Base-by-base conservation (phyloP, 2,888 invertebrate species). In the Caenorhabditis virilis region DNA sequence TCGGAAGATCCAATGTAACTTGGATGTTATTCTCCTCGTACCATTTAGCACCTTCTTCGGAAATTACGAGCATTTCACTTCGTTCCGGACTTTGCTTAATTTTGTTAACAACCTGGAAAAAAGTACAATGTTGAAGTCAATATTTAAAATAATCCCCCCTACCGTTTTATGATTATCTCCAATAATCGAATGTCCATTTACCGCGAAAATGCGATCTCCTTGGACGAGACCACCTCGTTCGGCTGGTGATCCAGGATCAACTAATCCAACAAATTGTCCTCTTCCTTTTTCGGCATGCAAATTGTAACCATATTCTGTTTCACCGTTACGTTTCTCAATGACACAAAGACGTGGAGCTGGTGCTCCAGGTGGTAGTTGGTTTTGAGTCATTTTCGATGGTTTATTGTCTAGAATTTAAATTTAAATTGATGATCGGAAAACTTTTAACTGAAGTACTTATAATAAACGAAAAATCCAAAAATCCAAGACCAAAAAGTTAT, bases 31-130 rank as follows among this genome's bases (percentile, higher is more conserved):
- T 58, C 30, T 77, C 72, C 23, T 56, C 45, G 85, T 89, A 91
- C 87, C 89, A 88, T 71, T 88, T 88, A 76, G 90, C 91, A 42
- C 90, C 89, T 77, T 88, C 89, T 33, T 88, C 87, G 82, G 91
- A 90, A 67, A 91, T 89, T 62, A 98, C 93, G 77, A 95, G 87
- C 77, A 98, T 87, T 81, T 90, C 90, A 11, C 95, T 94, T 84
- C 94, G 63, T 27, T 67, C 51, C 43, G 79, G 76, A 38, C 78
- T 62, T 23, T 67, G 52, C 58, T 82, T 82, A 63, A 82, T 82
- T 11, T 75, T 57, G 22, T 69, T 70, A 16, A 82, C 82, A 9
- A 82, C 81, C 79, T 80, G 49, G 39, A 50, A 50, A n/a, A n/a
- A n/a, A n/a, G n/a, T n/a, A n/a, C n/a, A n/a, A n/a, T n/a, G n/a